Evolutionary conservation across 2,797 vertebrate genomes (phyloP).

Genomic region (Chelidonichthys spinosus): DNA sequence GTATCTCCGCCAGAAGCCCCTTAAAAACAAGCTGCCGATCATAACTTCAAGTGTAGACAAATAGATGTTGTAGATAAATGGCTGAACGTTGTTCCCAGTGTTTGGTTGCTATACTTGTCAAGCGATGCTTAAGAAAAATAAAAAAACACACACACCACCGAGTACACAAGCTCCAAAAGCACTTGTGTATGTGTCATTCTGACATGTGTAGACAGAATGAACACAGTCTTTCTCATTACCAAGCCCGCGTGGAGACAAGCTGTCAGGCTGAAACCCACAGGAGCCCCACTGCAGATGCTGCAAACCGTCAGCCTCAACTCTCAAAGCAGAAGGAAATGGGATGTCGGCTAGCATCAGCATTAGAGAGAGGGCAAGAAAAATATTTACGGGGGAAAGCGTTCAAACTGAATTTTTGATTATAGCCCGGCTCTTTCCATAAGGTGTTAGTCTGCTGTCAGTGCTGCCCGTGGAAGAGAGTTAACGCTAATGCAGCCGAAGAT

Average conservation of each 20-base stretch:
- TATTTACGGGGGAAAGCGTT: slow-evolving; percentile 68
- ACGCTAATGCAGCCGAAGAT: slow-evolving; percentile 32
- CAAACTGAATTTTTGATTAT: slow-evolving; percentile 71
- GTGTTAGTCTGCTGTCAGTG: slow-evolving; percentile 54
- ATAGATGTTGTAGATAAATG: slow-evolving; percentile 43
- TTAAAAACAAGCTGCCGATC: slow-evolving; percentile 29
- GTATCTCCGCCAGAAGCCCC: background rate
- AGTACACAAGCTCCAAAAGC: slow-evolving; percentile 58
- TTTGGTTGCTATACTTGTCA: slow-evolving; percentile 60
- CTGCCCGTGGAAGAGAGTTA: slow-evolving; percentile 43
- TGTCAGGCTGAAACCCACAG: slow-evolving; percentile 78
- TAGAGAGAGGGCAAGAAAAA: slow-evolving; percentile 62
- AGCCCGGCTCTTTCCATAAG: slow-evolving; percentile 55
- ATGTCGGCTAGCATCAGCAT: slow-evolving; percentile 68
- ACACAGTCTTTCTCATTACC: slow-evolving; percentile 80
- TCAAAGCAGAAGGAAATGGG: slow-evolving; percentile 55
- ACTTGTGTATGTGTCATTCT: slow-evolving; percentile 63
- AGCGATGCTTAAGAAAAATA: slow-evolving; percentile 55
- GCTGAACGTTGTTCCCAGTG: slow-evolving; percentile 31
- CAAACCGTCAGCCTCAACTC: slow-evolving; percentile 71
- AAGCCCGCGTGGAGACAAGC: slow-evolving; percentile 72
- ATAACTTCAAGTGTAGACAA: slow-evolving; percentile 44
- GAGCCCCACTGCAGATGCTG: slow-evolving; percentile 71
- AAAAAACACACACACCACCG: slow-evolving; percentile 18
- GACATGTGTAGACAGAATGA: slow-evolving; percentile 75